Percentiles rank a stretch among this genome's conserved stretches.
Conservation (phyloP, 2,888 invertebrate genomes). For the Synergus itoensis region DNA sequence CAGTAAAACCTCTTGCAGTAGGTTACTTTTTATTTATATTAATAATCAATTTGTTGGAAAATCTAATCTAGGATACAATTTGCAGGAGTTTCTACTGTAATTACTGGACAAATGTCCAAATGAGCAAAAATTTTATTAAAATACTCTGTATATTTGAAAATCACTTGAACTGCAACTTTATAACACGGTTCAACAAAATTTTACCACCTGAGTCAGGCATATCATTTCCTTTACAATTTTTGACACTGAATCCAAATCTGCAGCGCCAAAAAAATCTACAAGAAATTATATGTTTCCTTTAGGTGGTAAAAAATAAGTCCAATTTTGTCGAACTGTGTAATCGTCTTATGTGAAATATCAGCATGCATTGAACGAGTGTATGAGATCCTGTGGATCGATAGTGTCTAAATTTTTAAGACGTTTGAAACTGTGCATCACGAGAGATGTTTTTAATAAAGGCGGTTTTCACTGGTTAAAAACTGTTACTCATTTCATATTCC, state of each 20-base stretch:
- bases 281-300: no score
- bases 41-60: not conserved
- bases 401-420: conserved; percentile 31
- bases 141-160: conserved; percentile 30
- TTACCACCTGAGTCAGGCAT: no score
- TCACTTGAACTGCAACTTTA: not conserved
- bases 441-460: conserved; percentile 35
- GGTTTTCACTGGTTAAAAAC: conserved; percentile 31
- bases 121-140: not conserved
- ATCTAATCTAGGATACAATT: not conserved
- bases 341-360: conserved; percentile 19
- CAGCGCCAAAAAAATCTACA: no score
- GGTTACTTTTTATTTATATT: not conserved
- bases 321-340: no score
- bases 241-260: no score
- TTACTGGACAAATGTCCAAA: conserved; percentile 3
- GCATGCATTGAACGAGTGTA: conserved; percentile 26
- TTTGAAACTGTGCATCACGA: conserved; percentile 26
- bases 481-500: not conserved
- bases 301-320: not conserved
- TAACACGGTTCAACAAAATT: not conserved
- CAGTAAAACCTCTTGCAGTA: not conserved
- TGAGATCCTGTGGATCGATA: conserved; percentile 22
- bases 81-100: conserved; percentile 10
- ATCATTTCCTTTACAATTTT: no score